A percentile compares a stretch with the other conserved stretches of the same genome.
Evolutionary conservation across 2,113 vertebrate species (phyloP).

Genomic region (Trinectes maculatus): DNA sequence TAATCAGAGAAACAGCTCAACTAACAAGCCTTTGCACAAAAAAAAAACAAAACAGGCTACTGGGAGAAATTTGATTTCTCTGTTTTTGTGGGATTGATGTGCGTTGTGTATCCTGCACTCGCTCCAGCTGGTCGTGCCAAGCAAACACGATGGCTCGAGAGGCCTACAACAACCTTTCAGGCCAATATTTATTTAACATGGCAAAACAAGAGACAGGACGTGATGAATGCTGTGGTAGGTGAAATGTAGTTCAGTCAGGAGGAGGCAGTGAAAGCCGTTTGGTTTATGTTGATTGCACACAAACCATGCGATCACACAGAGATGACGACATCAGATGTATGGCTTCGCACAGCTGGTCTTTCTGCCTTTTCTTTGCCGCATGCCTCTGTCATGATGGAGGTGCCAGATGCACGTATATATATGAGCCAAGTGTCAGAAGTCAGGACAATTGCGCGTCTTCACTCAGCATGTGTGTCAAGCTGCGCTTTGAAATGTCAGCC

Average conservation of each 20-base stretch:
- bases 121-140: constrained; percentile 30
- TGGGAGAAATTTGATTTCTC: no score
- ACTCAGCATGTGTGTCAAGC: constrained; percentile 8
- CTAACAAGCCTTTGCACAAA: no score
- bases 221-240: background rate
- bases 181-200: constrained; percentile 15
- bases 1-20: no score
- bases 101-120: constrained; percentile 15
- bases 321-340: constrained; percentile 13
- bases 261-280: constrained; percentile 1
- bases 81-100: constrained; percentile 27
- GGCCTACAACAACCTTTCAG: constrained; percentile 14
- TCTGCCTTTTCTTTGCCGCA: constrained; percentile 10
- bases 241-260: constrained; percentile 7
- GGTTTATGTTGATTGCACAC: constrained; percentile 6
- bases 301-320: constrained; percentile 6
- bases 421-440: constrained; percentile 41
- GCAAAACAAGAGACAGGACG: constrained; percentile 10
- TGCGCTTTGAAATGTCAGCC: constrained; percentile 55
- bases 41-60: no score
- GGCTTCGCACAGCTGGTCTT: constrained; percentile 31
- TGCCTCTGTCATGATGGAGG: constrained; percentile 56
- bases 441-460: constrained; percentile 37
- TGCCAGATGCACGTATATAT: constrained; percentile 43
- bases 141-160: constrained; percentile 21